phyloP scores from a whole-genome alignment of 1,140 invertebrate species.

The Saccostrea glomerata region DNA sequence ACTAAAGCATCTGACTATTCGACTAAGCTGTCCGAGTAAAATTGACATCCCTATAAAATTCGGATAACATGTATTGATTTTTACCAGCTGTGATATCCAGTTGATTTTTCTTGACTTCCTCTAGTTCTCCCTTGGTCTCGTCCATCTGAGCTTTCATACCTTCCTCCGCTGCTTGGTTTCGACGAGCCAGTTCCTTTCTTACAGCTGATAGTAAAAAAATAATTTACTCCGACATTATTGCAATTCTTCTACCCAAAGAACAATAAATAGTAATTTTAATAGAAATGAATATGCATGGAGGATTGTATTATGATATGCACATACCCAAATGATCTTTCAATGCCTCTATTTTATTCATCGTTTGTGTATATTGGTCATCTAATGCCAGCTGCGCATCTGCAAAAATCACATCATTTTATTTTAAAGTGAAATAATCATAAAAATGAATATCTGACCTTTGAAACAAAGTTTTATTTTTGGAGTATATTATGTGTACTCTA shows the following conservation, averaged over 20 bases:
- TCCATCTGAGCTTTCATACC: conserved; percentile 66
- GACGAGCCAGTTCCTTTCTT: conserved; percentile 68
- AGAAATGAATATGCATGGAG: no score
- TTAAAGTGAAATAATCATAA: no score
- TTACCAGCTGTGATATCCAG: conserved; percentile 72
- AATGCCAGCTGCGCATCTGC: conserved; percentile 72
- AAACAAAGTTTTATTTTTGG: no score
- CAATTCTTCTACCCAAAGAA: neutral
- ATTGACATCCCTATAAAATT: no score
- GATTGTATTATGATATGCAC: neutral
- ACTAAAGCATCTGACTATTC: no score
- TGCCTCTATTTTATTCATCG: conserved; percentile 73
- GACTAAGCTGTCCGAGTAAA: no score
- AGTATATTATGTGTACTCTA: no score
- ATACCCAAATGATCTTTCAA: conserved; percentile 74
- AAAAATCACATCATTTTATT: neutral
- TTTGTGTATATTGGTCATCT: conserved; percentile 74
- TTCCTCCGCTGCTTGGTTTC: conserved; percentile 63
- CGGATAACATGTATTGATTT: no score
- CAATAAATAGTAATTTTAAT: no score
- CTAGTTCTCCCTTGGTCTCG: conserved; percentile 64
- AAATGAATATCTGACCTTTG: no score
- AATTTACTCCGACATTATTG: neutral
- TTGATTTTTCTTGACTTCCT: conserved; percentile 66
- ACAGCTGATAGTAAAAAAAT: conserved; percentile 60